phyloP scores from a whole-genome alignment of 2,797 vertebrate genomes.

The Rhinatrema bivittatum region DNA sequence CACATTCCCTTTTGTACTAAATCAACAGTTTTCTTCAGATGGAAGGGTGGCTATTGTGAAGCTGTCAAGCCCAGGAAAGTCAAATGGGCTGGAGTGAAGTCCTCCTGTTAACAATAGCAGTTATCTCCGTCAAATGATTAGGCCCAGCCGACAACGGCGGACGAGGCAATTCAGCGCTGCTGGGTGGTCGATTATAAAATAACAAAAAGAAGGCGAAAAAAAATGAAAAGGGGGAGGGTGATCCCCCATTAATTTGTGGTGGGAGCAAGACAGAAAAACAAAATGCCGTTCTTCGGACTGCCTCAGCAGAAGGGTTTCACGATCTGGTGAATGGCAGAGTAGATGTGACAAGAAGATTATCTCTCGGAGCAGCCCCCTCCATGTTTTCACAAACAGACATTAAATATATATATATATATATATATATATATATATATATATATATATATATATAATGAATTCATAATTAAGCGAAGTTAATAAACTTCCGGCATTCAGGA shows the following conservation, averaged over 20 bases:
- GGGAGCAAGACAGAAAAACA: conserved; percentile 21
- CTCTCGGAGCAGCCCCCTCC: conserved; percentile 16
- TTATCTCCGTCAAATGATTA: conserved; percentile 57
- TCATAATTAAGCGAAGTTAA: too few species aligned
- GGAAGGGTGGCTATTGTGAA: conserved; percentile 58
- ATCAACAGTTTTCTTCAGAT: conserved; percentile 56
- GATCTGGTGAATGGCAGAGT: conserved; percentile 27
- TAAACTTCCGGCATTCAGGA: too few species aligned
- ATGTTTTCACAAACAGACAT: too few species aligned
- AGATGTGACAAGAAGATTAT: conserved; percentile 24
- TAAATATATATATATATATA: too few species aligned
- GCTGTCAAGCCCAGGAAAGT: conserved; percentile 56
- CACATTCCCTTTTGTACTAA: conserved; percentile 57
- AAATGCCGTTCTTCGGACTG: conserved; percentile 11
- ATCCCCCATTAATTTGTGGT: conserved; percentile 27
- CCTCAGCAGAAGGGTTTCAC: too few species aligned
- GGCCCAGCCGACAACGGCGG: conserved; percentile 42
- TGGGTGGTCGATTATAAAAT: conserved; percentile 54
- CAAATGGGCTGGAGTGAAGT: conserved; percentile 54
- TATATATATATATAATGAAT: too few species aligned
- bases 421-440: too few species aligned
- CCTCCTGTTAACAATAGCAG: conserved; percentile 53
- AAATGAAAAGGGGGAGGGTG: conserved; percentile 38
- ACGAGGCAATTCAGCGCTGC: conserved; percentile 57
- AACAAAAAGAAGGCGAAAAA: conserved; percentile 49